Evolutionary conservation across 1,140 invertebrate species (phyloP).

Genomic region (Drosophila nannoptera): DNA sequence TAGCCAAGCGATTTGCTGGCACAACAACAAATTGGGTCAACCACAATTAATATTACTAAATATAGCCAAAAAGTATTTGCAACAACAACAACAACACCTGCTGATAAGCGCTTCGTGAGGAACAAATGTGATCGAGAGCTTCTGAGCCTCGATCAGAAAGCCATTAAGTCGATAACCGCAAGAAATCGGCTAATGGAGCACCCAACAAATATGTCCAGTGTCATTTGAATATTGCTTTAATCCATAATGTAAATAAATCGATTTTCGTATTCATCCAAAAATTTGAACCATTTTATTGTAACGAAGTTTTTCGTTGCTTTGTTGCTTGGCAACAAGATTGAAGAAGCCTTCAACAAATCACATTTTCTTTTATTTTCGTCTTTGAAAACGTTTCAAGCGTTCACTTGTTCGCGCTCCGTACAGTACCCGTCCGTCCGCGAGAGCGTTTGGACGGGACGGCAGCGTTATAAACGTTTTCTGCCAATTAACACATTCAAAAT

Average conservation of each 20-base stretch:
- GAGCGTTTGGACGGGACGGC: neutral
- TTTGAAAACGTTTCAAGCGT: slow-evolving; percentile 16
- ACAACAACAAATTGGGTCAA: slow-evolving; percentile 60
- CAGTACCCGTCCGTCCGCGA: neutral
- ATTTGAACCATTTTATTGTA: neutral
- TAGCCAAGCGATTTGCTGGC: slow-evolving; percentile 55
- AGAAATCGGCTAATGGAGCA: slow-evolving; percentile 4
- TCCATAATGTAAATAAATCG: neutral
- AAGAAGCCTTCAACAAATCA: slow-evolving; percentile 12
- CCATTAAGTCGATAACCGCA: neutral
- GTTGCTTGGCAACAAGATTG: slow-evolving; percentile 24
- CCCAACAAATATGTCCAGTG: slow-evolving; percentile 17
- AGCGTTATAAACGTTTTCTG: slow-evolving; percentile 65
- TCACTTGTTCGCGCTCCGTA: slow-evolving; percentile 48
- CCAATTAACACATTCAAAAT: slow-evolving; percentile 65
- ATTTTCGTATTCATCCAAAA: neutral
- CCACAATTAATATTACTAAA: slow-evolving; percentile 70
- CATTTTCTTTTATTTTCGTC: slow-evolving; percentile 6
- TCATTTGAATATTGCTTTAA: neutral
- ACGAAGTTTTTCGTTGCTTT: neutral
- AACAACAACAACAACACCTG: slow-evolving; percentile 16
- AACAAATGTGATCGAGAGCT: neutral
- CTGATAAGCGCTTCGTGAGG: too few species aligned
- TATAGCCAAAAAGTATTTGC: slow-evolving; percentile 49
- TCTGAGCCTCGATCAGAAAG: slow-evolving; percentile 9